phyloP scores from a whole-genome alignment of 2,888 invertebrate species.

The Drosophila conformis region DNA sequence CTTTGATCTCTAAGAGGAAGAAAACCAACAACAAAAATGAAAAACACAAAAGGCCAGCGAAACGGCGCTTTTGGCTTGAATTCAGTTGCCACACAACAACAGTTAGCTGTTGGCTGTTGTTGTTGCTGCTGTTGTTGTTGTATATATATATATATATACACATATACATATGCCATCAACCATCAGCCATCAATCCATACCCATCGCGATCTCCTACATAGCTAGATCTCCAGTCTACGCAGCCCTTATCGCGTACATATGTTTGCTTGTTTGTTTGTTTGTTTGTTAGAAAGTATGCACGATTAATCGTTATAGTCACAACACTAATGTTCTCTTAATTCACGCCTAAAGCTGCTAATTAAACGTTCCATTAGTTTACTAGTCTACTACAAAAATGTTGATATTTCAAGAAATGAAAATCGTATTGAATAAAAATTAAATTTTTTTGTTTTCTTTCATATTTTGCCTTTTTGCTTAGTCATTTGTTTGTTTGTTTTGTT shows the following conservation, averaged over 20 bases:
- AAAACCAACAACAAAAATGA: constrained; percentile 25
- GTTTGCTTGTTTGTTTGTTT: constrained; percentile 1
- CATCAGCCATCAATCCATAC: constrained; percentile 4
- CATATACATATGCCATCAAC: constrained; percentile 2
- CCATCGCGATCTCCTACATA: constrained; percentile 25
- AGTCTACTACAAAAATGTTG: constrained; percentile 36
- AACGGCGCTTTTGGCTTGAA: constrained; percentile 4
- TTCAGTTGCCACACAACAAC: constrained; percentile 3
- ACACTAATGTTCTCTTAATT: constrained; percentile 73
- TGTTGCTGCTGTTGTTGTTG: not conserved
- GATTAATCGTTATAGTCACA: constrained; percentile 67
- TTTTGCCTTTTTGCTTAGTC: constrained; percentile 52
- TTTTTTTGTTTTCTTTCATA: constrained; percentile 1
- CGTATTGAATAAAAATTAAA: constrained; percentile 22
- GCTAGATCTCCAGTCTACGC: constrained; percentile 32
- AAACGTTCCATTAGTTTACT: constrained; percentile 26
- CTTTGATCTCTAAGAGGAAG: constrained; percentile 6
- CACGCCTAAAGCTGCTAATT: constrained; percentile 53
- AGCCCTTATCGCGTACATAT: constrained; percentile 23
- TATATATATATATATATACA: too few relatives aligned
- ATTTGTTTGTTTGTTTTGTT: constrained; percentile 20
- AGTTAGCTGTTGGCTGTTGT: not conserved
- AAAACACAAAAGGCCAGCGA: constrained; percentile 21
- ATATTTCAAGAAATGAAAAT: constrained; percentile 37
- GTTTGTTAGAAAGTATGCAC: constrained; percentile 23